Conservation (phyloP, 2,888 invertebrate genomes). For the Drosophila mercatorum region DNA sequence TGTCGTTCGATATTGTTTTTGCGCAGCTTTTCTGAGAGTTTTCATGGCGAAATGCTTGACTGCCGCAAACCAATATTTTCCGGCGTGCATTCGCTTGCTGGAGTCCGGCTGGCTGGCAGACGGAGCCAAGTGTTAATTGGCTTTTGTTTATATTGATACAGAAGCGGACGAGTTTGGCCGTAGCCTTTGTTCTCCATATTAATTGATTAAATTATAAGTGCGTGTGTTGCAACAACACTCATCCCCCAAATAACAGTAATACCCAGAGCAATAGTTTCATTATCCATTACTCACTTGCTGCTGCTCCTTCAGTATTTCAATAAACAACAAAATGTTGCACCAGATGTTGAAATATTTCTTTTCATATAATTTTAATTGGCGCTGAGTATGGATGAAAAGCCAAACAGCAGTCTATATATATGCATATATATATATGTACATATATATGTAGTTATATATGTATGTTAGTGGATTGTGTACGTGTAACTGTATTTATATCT, state of each 20-base stretch:
- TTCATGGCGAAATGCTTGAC: constrained; percentile 25
- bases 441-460: neutral
- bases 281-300: neutral
- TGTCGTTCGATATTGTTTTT: constrained; percentile 7
- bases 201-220: constrained; percentile 48
- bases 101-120: neutral
- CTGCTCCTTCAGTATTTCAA: neutral
- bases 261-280: constrained; percentile 5
- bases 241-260: constrained; percentile 12
- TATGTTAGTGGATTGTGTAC: constrained; percentile 7
- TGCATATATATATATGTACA: neutral
- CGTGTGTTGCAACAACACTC: constrained; percentile 9
- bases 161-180: constrained; percentile 6
- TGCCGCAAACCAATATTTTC: constrained; percentile 55
- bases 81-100: constrained; percentile 37
- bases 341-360: constrained; percentile 44
- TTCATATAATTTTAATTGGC: constrained; percentile 13
- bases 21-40: constrained; percentile 40
- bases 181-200: constrained; percentile 18
- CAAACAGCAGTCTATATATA: neutral
- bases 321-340: constrained; percentile 22
- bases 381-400: constrained; percentile 21
- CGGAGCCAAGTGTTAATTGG: constrained; percentile 59
- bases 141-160: constrained; percentile 12
- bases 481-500: constrained; percentile 39